A percentile compares a stretch with the other conserved stretches of the same genome.
These are phyloP conservation scores for Philereme transversata DNA, from an alignment of 2,888 invertebrate species.

Conservation along the genomic window DNA sequence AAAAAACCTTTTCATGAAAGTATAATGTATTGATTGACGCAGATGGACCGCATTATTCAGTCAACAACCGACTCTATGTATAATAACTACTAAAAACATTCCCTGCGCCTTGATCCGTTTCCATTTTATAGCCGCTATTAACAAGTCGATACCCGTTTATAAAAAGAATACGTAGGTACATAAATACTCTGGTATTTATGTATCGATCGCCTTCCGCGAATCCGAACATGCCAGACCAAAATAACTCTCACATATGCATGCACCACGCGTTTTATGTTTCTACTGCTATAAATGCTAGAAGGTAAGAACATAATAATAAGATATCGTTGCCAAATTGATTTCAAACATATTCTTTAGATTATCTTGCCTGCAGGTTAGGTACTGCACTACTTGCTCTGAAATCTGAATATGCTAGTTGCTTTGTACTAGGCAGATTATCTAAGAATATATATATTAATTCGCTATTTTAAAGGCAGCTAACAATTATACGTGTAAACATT, in stretches of 20 bases:
- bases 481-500: too few species aligned
- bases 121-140: constrained; percentile 49
- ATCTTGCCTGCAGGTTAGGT: background rate
- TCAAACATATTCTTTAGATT: constrained; percentile 31
- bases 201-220: constrained; percentile 37
- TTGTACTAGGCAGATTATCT: too few species aligned
- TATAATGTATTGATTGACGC: constrained; percentile 52
- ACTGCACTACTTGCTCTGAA: too few species aligned
- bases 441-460: background rate
- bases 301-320: constrained; percentile 4
- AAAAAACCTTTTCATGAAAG: constrained; percentile 39
- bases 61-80: constrained; percentile 55
- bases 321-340: constrained; percentile 33
- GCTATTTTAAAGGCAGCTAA: background rate
- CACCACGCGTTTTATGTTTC: constrained; percentile 29
- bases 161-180: constrained; percentile 37
- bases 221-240: constrained; percentile 37
- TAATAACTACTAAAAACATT: constrained; percentile 59
- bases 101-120: constrained; percentile 66
- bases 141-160: constrained; percentile 39
- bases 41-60: constrained; percentile 63
- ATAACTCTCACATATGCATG: constrained; percentile 30
- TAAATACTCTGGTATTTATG: constrained; percentile 35
- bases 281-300: constrained; percentile 32
- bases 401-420: too few species aligned